Conservation (phyloP, 2,113 vertebrate genomes). For the Pogonocichla stellata region DNA sequence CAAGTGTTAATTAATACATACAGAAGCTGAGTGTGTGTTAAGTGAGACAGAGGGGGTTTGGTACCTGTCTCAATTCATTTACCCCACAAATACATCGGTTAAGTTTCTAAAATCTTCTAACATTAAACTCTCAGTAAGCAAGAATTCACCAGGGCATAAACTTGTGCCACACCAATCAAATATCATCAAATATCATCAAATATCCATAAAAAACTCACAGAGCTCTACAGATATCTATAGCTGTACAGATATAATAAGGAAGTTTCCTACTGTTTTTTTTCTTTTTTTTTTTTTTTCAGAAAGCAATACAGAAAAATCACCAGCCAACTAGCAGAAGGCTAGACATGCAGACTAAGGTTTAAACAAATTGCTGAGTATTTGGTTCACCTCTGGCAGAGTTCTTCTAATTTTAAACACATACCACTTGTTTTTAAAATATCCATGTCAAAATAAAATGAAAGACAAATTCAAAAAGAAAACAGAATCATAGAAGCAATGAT, state of each 20-base stretch:
- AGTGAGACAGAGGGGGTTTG: background rate
- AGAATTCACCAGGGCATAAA: background rate
- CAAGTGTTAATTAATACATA: background rate
- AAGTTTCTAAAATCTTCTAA: background rate
- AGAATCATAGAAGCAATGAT: background rate
- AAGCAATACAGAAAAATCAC: background rate
- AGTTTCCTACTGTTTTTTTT: background rate
- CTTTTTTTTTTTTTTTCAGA: background rate
- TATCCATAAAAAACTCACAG: background rate
- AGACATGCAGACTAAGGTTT: background rate
- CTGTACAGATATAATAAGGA: fast-evolving
- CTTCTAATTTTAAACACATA: background rate
- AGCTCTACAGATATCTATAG: background rate
- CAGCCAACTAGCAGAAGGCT: background rate
- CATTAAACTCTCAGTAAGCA: background rate
- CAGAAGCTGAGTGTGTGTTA: background rate
- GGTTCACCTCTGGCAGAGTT: background rate
- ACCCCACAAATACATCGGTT: background rate
- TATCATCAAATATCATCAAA: background rate
- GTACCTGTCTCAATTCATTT: background rate
- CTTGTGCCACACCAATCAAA: background rate
- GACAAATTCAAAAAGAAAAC: background rate
- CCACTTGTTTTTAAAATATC: background rate
- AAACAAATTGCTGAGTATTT: background rate
- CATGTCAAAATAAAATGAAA: fast-evolving